Conservation (phyloP, 1,140 invertebrate genomes). For the Eupeodes corollae region DNA sequence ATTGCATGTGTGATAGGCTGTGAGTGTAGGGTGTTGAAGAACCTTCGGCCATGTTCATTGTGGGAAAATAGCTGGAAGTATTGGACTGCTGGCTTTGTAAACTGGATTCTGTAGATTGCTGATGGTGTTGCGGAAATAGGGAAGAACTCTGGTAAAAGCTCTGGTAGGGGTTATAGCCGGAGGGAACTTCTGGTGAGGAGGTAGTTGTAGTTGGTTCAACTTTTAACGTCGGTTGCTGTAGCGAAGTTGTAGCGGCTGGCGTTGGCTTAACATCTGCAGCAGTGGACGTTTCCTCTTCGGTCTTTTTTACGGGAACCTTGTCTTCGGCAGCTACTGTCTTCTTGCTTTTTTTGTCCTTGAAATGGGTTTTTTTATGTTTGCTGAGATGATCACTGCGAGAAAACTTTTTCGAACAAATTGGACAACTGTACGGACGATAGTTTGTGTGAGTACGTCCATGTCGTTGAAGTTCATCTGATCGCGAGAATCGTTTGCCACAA, state of each 20-base stretch:
- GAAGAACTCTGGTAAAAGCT: slow-evolving; percentile 21
- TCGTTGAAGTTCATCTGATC: slow-evolving; percentile 78
- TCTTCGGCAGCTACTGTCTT: slow-evolving; percentile 26
- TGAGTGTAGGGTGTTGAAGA: not conserved
- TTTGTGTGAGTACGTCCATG: slow-evolving; percentile 73
- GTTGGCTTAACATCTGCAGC: not conserved
- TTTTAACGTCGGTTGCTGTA: not conserved
- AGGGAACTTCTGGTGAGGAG: slow-evolving; percentile 8
- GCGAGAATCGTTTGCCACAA: slow-evolving; percentile 77
- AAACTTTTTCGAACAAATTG: slow-evolving; percentile 64
- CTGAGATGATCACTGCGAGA: slow-evolving; percentile 75
- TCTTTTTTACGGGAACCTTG: slow-evolving; percentile 17
- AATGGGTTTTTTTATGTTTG: slow-evolving; percentile 74
- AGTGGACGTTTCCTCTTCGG: not conserved
- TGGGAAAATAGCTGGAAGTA: not conserved
- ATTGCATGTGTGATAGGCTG: too few species aligned
- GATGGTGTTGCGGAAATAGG: slow-evolving; percentile 8
- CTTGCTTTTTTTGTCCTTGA: slow-evolving; percentile 35
- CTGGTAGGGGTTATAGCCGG: slow-evolving; percentile 22
- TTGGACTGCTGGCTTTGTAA: not conserved
- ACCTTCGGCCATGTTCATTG: not conserved
- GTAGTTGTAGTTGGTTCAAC: not conserved
- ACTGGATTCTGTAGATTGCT: slow-evolving; percentile 1
- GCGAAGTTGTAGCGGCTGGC: not conserved
- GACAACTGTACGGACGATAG: slow-evolving; percentile 67